A percentile compares a stretch with the other conserved stretches of the same genome.
Conservation (phyloP, 2,113 vertebrate genomes). For the Varanus salvator region DNA sequence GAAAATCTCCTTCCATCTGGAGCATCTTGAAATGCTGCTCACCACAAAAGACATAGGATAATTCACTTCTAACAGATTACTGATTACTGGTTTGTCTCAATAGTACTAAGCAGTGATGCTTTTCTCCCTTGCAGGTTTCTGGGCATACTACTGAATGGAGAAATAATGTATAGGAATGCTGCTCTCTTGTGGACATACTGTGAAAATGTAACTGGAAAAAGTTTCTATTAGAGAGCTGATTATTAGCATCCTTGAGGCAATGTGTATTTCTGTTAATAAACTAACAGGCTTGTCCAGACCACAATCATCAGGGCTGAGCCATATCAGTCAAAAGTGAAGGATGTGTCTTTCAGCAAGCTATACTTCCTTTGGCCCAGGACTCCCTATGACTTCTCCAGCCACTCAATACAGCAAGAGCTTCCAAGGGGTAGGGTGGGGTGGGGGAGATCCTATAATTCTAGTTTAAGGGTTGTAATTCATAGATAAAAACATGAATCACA, state of each 20-base stretch:
- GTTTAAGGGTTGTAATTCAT: neutral
- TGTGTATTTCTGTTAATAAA: neutral
- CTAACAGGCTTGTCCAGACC: neutral
- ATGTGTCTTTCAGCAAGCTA: neutral
- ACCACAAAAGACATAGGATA: neutral
- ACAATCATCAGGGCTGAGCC: neutral
- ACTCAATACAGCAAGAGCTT: neutral
- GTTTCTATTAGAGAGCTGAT: neutral
- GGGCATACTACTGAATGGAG: neutral
- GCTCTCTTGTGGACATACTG: slow-evolving; percentile 13
- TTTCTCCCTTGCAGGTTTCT: neutral
- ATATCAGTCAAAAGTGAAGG: neutral
- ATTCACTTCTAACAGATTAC: too few species aligned
- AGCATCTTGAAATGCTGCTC: neutral
- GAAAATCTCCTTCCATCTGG: neutral
- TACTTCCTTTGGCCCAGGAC: neutral
- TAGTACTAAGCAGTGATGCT: too few species aligned
- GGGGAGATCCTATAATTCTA: neutral
- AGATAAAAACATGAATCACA: neutral
- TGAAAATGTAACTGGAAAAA: neutral
- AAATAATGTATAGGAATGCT: neutral
- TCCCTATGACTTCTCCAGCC: neutral
- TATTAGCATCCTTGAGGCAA: neutral
- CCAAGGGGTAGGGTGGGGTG: neutral
- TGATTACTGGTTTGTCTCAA: neutral